A percentile compares a stretch with the other conserved stretches of the same genome.
These are phyloP conservation scores for Myiotriccus ornatus DNA, from an alignment of 2,797 vertebrate species.

Conservation along the genomic window DNA sequence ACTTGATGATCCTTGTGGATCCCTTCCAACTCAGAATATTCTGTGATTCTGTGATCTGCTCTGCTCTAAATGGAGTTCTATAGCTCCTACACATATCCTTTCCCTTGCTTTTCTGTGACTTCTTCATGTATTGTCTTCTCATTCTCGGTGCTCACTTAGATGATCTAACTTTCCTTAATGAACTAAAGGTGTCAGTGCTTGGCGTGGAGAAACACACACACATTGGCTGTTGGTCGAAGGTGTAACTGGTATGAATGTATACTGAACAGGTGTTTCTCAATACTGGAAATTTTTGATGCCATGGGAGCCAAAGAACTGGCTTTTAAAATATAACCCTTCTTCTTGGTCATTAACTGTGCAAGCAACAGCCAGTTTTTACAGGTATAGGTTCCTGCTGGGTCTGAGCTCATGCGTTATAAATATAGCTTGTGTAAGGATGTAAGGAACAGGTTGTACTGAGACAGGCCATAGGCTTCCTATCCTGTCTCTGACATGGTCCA, in stretches of 20 bases:
- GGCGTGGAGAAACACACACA: background rate
- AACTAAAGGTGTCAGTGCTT: background rate
- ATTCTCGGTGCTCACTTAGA: background rate
- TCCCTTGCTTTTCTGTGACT: background rate
- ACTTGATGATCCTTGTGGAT: background rate
- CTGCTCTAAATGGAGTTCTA: background rate
- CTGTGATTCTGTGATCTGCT: background rate
- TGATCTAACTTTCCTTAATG: background rate
- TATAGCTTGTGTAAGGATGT: background rate
- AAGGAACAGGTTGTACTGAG: background rate
- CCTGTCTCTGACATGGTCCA: background rate
- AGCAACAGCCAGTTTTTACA: background rate
- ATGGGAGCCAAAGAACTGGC: background rate
- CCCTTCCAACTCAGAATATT: background rate
- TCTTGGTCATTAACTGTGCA: background rate
- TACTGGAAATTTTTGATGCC: background rate
- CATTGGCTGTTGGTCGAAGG: background rate
- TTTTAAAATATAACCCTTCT: background rate
- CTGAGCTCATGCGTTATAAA: background rate
- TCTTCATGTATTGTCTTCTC: background rate
- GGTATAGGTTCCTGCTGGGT: background rate
- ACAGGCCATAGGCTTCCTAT: background rate
- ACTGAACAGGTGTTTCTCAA: background rate
- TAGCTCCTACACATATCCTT: background rate
- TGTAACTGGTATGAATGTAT: background rate